These are phyloP conservation scores for Embidobia sp. DNA, from an alignment of 2,888 invertebrate species.

Conservation along the genomic window DNA sequence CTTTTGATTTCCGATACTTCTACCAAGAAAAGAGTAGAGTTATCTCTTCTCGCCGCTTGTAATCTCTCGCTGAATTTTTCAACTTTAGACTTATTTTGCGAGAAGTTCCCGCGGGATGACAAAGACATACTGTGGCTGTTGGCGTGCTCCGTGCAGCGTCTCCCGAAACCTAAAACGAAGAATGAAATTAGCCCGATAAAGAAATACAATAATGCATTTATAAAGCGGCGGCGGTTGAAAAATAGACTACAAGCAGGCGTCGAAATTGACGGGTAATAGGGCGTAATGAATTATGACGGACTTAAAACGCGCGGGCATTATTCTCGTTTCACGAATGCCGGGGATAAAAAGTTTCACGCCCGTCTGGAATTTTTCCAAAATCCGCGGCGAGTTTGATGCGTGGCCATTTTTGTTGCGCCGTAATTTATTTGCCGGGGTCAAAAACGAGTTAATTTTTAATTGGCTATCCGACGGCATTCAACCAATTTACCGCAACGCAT, in stretches of 20 bases:
- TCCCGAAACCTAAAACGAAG: constrained; percentile 31
- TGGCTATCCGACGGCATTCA: constrained; percentile 35
- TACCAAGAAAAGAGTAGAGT: constrained; percentile 29
- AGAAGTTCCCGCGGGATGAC: constrained; percentile 53
- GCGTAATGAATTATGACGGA: neutral
- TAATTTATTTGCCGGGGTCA: constrained; percentile 38
- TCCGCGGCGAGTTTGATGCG: neutral
- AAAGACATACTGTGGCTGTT: constrained; percentile 49
- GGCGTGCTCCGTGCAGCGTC: constrained; percentile 32
- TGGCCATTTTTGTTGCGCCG: constrained; percentile 11
- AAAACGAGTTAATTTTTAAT: constrained; percentile 58
- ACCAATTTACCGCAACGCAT: constrained; percentile 54
- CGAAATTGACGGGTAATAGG: constrained; percentile 10
- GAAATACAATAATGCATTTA: constrained; percentile 26
- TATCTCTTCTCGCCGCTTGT: constrained; percentile 40
- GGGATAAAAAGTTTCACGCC: neutral
- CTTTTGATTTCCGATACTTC: constrained; percentile 46
- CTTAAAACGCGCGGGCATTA: neutral
- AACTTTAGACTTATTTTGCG: constrained; percentile 55
- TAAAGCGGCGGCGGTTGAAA: constrained; percentile 15
- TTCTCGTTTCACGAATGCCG: neutral
- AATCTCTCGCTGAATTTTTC: constrained; percentile 56
- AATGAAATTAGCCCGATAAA: constrained; percentile 37
- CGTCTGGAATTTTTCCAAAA: constrained; percentile 20
- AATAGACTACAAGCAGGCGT: neutral